These are phyloP conservation scores for Aldrovandia affinis DNA, from an alignment of 2,797 vertebrate genomes.

Conservation along the genomic window DNA sequence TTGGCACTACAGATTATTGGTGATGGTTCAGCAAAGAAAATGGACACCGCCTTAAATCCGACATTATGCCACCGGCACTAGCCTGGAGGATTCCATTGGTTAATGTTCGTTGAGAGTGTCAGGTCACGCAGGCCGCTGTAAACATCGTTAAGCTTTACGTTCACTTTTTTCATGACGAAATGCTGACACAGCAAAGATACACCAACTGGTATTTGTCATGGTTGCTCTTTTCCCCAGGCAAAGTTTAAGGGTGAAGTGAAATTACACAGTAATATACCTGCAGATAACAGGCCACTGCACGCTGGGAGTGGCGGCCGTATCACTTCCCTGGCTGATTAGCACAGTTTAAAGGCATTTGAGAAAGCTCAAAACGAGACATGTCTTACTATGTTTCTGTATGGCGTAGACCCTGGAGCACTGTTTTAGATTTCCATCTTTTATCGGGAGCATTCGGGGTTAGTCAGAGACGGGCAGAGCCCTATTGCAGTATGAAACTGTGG, in stretches of 20 bases:
- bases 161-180: slow-evolving; percentile 19
- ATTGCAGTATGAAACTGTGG: slow-evolving; percentile 42
- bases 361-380: not conserved
- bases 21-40: not conserved
- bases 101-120: not conserved
- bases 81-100: not conserved
- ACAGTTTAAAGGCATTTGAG: not conserved
- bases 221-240: not conserved
- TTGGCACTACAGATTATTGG: not conserved
- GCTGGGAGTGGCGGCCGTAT: not conserved
- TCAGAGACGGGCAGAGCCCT: slow-evolving; percentile 37
- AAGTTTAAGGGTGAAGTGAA: slow-evolving; percentile 12
- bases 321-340: not conserved
- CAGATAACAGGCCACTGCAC: not conserved
- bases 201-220: not conserved
- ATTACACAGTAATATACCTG: not conserved
- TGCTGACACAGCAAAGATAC: not conserved
- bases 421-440: slow-evolving; percentile 50
- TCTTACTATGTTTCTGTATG: not conserved
- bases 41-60: too few species aligned
- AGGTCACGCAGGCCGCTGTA: not conserved
- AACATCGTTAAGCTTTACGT: not conserved
- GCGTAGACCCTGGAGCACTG: not conserved
- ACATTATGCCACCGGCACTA: not conserved
- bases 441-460: slow-evolving; percentile 42